These are phyloP conservation scores for Nymphalis c-album DNA, from an alignment of 2,888 invertebrate genomes.

Conservation along the genomic window DNA sequence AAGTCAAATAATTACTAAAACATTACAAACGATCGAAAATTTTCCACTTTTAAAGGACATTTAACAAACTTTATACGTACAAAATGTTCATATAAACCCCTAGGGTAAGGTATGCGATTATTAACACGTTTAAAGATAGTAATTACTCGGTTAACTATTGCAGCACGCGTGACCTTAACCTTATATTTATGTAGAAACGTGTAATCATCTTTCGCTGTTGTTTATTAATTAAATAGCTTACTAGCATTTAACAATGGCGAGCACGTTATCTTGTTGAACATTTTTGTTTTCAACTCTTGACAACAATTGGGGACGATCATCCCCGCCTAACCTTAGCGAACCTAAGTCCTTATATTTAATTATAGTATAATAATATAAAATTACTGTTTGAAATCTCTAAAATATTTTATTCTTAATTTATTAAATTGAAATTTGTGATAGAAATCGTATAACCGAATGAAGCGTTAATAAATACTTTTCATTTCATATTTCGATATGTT, in stretches of 20 bases:
- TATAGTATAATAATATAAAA: neutral
- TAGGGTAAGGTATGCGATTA: neutral
- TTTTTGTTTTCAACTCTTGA: neutral
- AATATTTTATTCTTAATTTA: neutral
- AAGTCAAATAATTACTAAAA: too few relatives aligned
- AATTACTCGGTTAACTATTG: neutral
- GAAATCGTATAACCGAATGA: too few relatives aligned
- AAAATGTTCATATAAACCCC: neutral
- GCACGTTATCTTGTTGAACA: neutral
- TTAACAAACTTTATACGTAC: neutral
- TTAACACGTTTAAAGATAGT: slow-evolving; percentile 5
- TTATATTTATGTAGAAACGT: neutral
- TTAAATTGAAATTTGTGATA: too few relatives aligned
- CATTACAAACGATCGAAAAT: too few relatives aligned
- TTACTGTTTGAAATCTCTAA: too few relatives aligned
- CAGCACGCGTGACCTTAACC: neutral
- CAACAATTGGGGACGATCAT: neutral
- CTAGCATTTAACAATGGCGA: neutral
- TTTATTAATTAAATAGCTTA: neutral
- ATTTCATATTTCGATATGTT: too few relatives aligned
- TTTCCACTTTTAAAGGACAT: neutral
- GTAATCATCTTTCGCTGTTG: neutral
- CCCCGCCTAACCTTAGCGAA: neutral
- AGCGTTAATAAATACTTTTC: too few relatives aligned
- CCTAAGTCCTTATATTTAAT: neutral